phyloP scores from a whole-genome alignment of 1,140 invertebrate genomes.

The Gonioctena quinquepunctata region DNA sequence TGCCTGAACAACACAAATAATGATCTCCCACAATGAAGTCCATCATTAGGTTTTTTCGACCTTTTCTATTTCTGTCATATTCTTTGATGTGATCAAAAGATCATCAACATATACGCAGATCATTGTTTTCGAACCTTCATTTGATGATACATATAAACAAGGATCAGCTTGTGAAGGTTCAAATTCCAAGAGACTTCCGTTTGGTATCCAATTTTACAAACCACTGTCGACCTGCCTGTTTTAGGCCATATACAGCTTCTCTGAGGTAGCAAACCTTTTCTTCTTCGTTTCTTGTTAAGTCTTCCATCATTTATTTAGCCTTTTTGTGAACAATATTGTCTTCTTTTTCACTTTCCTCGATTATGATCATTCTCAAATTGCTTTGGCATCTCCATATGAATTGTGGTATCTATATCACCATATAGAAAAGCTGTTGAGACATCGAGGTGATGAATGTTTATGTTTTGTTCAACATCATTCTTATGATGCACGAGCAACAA shows the following conservation, averaged over 20 bases:
- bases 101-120: no score
- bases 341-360: no score
- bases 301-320: conserved; percentile 47
- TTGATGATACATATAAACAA: conserved; percentile 6
- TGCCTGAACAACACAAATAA: no score
- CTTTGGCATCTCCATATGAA: conserved; percentile 37
- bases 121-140: no score
- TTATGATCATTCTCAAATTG: conserved; percentile 43
- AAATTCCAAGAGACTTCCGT: neutral
- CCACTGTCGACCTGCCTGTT: conserved; percentile 45
- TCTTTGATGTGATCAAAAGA: no score
- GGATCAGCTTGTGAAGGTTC: conserved; percentile 39
- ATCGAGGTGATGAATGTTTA: conserved; percentile 38
- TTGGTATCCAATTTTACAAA: conserved; percentile 36
- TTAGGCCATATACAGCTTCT: conserved; percentile 50
- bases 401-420: conserved; percentile 17
- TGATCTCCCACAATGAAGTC: no score
- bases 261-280: conserved; percentile 47
- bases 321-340: conserved; percentile 30
- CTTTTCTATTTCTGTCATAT: no score
- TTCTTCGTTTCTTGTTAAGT: conserved; percentile 27
- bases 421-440: conserved; percentile 36
- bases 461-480: conserved; percentile 41
- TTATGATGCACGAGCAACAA: conserved; percentile 54
- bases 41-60: no score